A percentile compares a stretch with the other conserved stretches of the same genome.
Conservation (phyloP, 2,888 invertebrate species). For the Dryococelus australis region DNA sequence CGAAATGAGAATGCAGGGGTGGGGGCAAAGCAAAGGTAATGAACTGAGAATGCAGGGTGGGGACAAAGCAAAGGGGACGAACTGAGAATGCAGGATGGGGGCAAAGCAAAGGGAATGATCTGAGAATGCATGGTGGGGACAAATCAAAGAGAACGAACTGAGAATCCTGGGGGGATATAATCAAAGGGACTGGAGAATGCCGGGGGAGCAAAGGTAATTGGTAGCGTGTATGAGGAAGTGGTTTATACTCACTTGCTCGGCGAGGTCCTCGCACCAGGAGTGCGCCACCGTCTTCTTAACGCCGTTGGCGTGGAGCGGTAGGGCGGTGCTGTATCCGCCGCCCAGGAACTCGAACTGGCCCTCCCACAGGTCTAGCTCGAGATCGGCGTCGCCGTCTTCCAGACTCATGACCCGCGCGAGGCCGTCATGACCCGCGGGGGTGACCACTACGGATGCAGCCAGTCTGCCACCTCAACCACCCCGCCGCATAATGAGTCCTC, state of each 20-base stretch:
- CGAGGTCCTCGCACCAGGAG: conserved; percentile 67
- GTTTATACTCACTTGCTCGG: conserved; percentile 66
- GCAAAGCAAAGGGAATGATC: too few species aligned
- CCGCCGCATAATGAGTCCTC: background rate
- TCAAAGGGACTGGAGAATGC: background rate
- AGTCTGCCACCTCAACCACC: conserved; percentile 12
- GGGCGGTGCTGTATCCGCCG: background rate
- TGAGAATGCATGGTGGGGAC: too few species aligned
- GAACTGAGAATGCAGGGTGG: too few species aligned
- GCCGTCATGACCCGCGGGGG: background rate
- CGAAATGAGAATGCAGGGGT: too few species aligned
- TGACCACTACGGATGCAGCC: background rate
- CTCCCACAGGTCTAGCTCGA: conserved; percentile 89
- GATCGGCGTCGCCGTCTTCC: conserved; percentile 58
- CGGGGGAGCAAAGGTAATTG: background rate
- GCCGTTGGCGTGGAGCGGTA: conserved; percentile 56
- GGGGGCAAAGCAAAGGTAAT: too few species aligned
- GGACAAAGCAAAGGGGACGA: too few species aligned
- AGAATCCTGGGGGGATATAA: too few species aligned
- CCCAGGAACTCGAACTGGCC: conserved; percentile 88
- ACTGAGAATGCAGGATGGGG: too few species aligned
- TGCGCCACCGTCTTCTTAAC: conserved; percentile 66
- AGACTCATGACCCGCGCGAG: conserved; percentile 40
- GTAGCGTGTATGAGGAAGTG: too few species aligned
- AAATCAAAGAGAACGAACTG: too few species aligned